Base-by-base conservation (phyloP, 92 coral and sea anemone genomes). In the Porites divaricata region DNA sequence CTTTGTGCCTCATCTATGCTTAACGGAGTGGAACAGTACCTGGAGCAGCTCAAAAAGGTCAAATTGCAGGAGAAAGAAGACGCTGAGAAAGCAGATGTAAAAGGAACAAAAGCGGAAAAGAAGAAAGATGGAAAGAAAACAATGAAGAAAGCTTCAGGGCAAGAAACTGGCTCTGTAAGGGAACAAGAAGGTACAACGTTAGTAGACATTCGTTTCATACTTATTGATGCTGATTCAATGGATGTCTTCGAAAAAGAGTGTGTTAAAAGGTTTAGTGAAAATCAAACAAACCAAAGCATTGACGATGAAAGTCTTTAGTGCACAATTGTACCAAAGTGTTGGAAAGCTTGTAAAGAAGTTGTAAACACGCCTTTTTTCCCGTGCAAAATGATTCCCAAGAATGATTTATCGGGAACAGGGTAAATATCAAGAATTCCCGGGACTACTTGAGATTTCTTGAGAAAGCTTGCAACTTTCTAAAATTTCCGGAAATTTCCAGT, bases 1-100 rank as follows among this genome's bases (percentile, higher is more conserved):
- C 64, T 85, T 8, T 87, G 98, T 19, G 95, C 98, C 9, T 75
- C 74, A 19, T 91, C 93, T 22, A 91, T 93, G 94, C 79, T 95
- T 20, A 88, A 83, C 54, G 98, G 90, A 22, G 91, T 91, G 7
- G 85, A 85, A n/a, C 80, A 88, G 20, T 58, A 45, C 23, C 52
- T 81, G 24, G 82, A 88, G 9, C 25, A 45, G 16, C 52, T 81
- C 9, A 22, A 62, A 45, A 50, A 56, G 86, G 48, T 58, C 12
- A 49, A 16, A 16, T 20, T 16, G n/a, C 9, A 54, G 15, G 59
- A 61, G 23, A 70, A 72, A 51, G 51, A 72, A 45, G 72, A 21
- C 6, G 15, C 9, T 12, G 72, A 59, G 72, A 81, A 64, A 72
- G 49, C 48, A 58, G 49, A 9, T n/a, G 13, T 48, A 41, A 48